Conservation (phyloP, 1,140 invertebrate species). For the Sycophaga agraensis region DNA sequence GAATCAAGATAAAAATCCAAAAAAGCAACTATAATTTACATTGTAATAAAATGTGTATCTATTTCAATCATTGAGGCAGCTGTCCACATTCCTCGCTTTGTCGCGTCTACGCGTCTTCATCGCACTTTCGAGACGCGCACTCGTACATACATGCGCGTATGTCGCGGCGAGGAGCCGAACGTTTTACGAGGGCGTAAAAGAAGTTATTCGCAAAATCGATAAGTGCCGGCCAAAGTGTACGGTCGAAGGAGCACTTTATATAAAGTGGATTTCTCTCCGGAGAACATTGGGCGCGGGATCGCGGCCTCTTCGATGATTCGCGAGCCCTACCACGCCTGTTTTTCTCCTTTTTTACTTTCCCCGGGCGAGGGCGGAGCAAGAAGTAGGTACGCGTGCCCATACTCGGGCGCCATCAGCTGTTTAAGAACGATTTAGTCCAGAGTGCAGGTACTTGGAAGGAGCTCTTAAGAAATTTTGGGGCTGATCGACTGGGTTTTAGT, state of each 20-base stretch:
- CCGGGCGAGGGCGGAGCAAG: too few species aligned
- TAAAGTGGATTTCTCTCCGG: conserved; percentile 41
- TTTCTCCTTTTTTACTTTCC: not conserved
- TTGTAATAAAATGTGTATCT: too few species aligned
- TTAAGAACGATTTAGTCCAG: not conserved
- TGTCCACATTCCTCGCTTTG: too few species aligned
- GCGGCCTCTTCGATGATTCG: not conserved
- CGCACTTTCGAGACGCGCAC: too few species aligned
- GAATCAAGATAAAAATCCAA: too few species aligned
- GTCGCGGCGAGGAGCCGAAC: not conserved
- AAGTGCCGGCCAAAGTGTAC: conserved; percentile 37
- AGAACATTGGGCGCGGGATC: not conserved
- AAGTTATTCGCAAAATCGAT: conserved; percentile 42
- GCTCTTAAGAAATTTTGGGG: conserved; percentile 3
- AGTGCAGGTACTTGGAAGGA: not conserved
- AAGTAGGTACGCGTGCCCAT: not conserved
- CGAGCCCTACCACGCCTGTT: not conserved
- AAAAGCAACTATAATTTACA: too few species aligned
- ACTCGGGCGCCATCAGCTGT: not conserved
- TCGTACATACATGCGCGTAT: not conserved
- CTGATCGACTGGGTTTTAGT: not conserved
- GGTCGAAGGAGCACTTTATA: conserved; percentile 45
- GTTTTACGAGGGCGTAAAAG: conserved; percentile 32
- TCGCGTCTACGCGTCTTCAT: too few species aligned
- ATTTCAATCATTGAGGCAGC: too few species aligned